Base-by-base conservation (phyloP, 64 coral and sea anemone genomes). In the Acropora yongei region DNA sequence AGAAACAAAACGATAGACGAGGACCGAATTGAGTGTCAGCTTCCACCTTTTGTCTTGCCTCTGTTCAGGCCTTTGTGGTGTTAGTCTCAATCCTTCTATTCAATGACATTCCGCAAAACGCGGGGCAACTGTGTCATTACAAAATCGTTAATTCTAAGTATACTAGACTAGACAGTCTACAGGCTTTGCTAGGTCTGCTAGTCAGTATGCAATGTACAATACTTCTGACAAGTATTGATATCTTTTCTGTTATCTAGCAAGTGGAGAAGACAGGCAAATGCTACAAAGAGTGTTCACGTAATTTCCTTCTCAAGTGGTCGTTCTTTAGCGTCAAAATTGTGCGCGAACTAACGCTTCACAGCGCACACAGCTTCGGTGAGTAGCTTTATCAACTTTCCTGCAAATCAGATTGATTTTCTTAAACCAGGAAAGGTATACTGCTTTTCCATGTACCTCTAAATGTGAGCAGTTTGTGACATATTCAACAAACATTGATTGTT, bases 351-450 rank as follows among this genome's bases (percentile, higher is more conserved):
- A 99, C 97, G 6, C 49, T 99, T 30, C 94, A 99, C 84, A 99
- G 97, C 73, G 97, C 97, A 65, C 97, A 99, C 46, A 99, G 97
- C 66, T 99, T 99, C 78, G 97, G 97, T 99, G 86, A 99, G 91
- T 66, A 18, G 47, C 20, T 72, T 55, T 0, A 55, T 55, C 6
- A 55, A 10, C 2, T 55, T 55, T 55, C 10, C 10, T 55, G 0
- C 30, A 14, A 13, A 68, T 44, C 6, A 6, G 9, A 12, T 89
- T 40, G 30, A 30, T 17, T 18, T 0, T 47, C 40, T 18, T 78
- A 16, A 20, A 51, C 50, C 19, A 3, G 16, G 58, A 18, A 44
- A 9, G 20, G 3, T 17, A 74, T 5, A 30, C 30, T 30, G 30
- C 30, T 30, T 30, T 30, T 30, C 30, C 30, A 30, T 30, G 30